These are phyloP conservation scores for Xiphophorus maculatus DNA, from an alignment of 2,113 vertebrate species.

Conservation along the genomic window DNA sequence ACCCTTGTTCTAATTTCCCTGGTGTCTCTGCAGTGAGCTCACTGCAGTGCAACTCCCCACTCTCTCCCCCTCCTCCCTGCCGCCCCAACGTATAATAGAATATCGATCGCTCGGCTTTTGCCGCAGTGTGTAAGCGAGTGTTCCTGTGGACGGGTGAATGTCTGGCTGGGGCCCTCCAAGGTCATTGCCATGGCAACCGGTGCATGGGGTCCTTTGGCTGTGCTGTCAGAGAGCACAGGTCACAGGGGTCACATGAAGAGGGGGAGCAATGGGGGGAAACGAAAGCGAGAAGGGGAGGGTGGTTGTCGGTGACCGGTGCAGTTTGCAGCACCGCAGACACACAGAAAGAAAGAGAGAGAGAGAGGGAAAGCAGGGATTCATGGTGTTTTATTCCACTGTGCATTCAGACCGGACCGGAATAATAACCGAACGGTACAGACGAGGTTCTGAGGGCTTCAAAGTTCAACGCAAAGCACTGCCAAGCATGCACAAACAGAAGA, in stretches of 20 bases:
- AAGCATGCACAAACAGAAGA: conserved; percentile 13
- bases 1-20: conserved; percentile 72
- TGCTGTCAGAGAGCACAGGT: conserved; percentile 71
- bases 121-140: conserved; percentile 76
- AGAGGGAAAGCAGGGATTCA: conserved; percentile 26
- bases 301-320: conserved; percentile 38
- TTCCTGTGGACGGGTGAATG: conserved; percentile 49
- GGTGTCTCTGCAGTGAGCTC: conserved; percentile 74
- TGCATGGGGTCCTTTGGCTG: conserved; percentile 68
- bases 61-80: conserved; percentile 32
- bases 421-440: conserved; percentile 40
- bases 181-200: conserved; percentile 81
- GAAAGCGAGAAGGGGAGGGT: conserved; percentile 41
- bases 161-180: conserved; percentile 74
- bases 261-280: conserved; percentile 37
- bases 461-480: conserved; percentile 14
- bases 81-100: conserved; percentile 80
- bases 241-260: conserved; percentile 65
- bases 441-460: conserved; percentile 17
- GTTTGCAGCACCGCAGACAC: conserved; percentile 29
- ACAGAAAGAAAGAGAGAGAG: too few species aligned
- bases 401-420: conserved; percentile 49
- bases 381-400: conserved; percentile 39
- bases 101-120: conserved; percentile 81
- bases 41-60: conserved; percentile 72